These are phyloP conservation scores for Thymallus thymallus DNA, from an alignment of 2,113 vertebrate genomes.

Conservation along the genomic window DNA sequence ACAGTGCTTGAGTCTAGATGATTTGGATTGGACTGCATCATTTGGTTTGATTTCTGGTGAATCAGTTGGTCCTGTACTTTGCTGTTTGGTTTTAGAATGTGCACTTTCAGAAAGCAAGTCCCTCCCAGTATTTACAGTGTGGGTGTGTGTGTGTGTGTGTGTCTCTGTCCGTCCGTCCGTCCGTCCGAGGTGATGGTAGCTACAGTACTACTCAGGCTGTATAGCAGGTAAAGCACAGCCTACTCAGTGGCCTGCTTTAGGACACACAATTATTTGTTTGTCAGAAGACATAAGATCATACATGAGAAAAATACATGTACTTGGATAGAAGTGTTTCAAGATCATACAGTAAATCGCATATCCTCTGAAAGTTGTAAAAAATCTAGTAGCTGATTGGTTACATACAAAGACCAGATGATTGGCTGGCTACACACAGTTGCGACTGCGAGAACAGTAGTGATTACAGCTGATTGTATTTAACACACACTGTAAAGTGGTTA, in stretches of 20 bases:
- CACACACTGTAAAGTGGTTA: neutral
- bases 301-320: no score
- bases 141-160: neutral
- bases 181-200: neutral
- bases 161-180: no score
- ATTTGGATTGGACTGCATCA: neutral
- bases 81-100: neutral
- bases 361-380: no score
- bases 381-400: no score
- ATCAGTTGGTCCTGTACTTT: neutral
- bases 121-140: neutral
- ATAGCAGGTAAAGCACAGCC: no score
- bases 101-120: neutral
- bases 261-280: no score
- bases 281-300: no score
- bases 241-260: no score
- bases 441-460: neutral
- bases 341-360: no score
- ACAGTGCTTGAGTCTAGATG: neutral
- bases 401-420: no score
- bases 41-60: neutral
- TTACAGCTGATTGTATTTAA: constrained; percentile 6
- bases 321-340: no score
- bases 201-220: no score
- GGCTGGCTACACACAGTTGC: neutral